These are phyloP conservation scores for Ctenoplectra terminalis DNA, from an alignment of 1,140 invertebrate species.

Conservation along the genomic window DNA sequence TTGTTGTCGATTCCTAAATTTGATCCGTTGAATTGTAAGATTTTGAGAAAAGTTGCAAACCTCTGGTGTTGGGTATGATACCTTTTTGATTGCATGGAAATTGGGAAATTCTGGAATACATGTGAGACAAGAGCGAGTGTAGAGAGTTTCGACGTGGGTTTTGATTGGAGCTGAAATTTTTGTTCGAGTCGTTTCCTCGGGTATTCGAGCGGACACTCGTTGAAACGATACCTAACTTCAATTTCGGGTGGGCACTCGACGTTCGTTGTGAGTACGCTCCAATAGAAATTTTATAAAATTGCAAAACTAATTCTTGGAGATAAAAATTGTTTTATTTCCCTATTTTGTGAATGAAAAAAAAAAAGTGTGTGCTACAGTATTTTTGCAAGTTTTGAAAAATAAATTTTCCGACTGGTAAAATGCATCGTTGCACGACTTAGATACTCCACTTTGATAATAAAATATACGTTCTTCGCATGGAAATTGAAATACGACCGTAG, in stretches of 20 bases:
- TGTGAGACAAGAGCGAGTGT: neutral
- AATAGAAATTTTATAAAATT: neutral
- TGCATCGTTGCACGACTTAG: no score
- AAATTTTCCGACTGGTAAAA: neutral
- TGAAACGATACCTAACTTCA: neutral
- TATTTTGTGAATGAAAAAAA: no score
- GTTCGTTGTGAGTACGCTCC: no score
- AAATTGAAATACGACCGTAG: constrained; percentile 4
- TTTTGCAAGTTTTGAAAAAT: neutral
- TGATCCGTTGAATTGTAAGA: no score
- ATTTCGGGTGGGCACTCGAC: neutral
- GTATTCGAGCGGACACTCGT: neutral
- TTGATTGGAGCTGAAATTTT: constrained; percentile 11
- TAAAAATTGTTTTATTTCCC: no score
- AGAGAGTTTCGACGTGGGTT: neutral
- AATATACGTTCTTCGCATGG: no score
- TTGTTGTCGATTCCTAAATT: no score
- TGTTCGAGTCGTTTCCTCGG: neutral
- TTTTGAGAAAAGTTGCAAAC: no score
- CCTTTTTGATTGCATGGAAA: neutral
- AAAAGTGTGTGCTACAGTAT: neutral
- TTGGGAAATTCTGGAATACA: neutral
- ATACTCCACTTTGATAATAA: neutral
- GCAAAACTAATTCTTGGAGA: neutral
- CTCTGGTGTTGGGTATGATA: no score